phyloP scores from a whole-genome alignment of 1,140 invertebrate genomes.

The Anagrus nilaparvatae region DNA sequence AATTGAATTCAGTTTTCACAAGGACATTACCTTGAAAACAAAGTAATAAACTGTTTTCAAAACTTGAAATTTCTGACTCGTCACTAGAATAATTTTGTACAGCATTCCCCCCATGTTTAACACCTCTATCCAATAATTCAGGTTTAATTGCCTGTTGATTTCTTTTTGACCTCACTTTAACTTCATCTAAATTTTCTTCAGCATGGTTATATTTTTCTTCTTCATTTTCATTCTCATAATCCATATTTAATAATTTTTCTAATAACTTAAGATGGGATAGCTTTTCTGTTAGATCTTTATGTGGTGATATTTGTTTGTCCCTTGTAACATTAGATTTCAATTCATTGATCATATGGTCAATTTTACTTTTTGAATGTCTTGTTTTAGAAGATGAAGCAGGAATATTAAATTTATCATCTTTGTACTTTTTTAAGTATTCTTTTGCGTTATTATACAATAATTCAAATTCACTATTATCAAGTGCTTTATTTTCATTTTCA shows the following conservation, averaged over 20 bases:
- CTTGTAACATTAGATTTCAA: constrained; percentile 20
- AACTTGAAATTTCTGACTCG: constrained; percentile 59
- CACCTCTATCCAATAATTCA: constrained; percentile 55
- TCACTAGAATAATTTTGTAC: constrained; percentile 46
- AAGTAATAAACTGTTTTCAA: constrained; percentile 60
- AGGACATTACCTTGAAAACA: constrained; percentile 66
- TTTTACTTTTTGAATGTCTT: constrained; percentile 20
- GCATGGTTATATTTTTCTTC: constrained; percentile 16
- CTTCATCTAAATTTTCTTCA: constrained; percentile 8
- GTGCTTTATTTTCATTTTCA: background rate
- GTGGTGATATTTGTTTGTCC: constrained; percentile 16
- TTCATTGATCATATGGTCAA: background rate
- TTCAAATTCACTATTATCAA: constrained; percentile 9
- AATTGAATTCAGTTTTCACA: constrained; percentile 55
- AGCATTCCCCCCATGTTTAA: constrained; percentile 57
- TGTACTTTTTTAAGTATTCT: constrained; percentile 15
- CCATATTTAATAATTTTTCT: constrained; percentile 20
- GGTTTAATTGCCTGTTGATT: constrained; percentile 45
- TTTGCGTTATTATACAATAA: constrained; percentile 10
- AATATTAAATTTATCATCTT: constrained; percentile 1
- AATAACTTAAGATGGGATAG: constrained; percentile 8
- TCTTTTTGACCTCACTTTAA: constrained; percentile 28
- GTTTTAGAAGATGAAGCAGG: constrained; percentile 15
- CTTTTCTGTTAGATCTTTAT: constrained; percentile 6
- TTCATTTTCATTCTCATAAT: constrained; percentile 35